Conservation (phyloP, 2,113 vertebrate genomes). For the Alethe diademata region DNA sequence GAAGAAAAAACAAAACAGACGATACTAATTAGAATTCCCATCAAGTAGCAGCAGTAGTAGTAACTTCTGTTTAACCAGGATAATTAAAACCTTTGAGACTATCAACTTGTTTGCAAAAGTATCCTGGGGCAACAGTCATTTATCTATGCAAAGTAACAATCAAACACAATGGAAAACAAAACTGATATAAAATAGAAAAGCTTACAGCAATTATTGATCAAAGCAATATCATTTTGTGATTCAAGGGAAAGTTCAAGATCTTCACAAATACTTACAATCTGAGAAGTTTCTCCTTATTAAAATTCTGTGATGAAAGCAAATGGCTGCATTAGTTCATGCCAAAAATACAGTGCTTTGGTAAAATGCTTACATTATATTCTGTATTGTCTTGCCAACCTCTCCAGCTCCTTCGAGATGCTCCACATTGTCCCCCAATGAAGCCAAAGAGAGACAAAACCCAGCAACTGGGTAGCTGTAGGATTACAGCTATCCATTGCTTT, state of each 20-base stretch:
- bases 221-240: background rate
- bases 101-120: slow-evolving; percentile 14
- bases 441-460: background rate
- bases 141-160: slow-evolving; percentile 2
- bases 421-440: background rate
- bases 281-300: background rate
- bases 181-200: slow-evolving; percentile 7
- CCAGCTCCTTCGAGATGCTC: background rate
- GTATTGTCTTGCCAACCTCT: background rate
- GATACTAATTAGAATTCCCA: slow-evolving; percentile 41
- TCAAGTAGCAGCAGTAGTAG: slow-evolving; percentile 11
- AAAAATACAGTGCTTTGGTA: background rate
- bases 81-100: slow-evolving; percentile 68
- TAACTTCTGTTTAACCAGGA: slow-evolving; percentile 43
- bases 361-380: background rate
- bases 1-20: background rate
- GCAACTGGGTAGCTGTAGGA: background rate
- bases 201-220: slow-evolving; percentile 40
- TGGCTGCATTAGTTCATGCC: background rate
- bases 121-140: background rate
- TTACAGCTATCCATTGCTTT: background rate
- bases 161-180: slow-evolving; percentile 19
- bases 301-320: background rate
- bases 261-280: background rate
- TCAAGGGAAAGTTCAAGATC: background rate